Conservation (phyloP, 92 coral and sea anemone species). For the Zoanthus sansibaricus region DNA sequence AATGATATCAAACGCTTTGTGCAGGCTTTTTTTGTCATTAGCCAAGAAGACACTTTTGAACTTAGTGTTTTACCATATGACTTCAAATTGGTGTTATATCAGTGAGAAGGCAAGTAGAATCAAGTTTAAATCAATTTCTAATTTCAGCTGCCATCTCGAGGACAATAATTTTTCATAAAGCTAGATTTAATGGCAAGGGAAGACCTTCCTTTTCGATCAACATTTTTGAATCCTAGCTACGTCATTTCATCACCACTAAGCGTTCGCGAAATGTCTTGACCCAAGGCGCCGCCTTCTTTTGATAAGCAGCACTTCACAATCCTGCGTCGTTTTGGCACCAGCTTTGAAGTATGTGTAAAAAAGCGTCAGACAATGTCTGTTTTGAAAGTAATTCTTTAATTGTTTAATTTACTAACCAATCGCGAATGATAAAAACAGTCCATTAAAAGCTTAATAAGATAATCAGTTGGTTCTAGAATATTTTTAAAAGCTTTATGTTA, state of each 20-base stretch:
- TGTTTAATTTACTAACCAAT: too few species aligned
- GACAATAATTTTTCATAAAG: not conserved
- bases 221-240: not conserved
- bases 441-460: too few species aligned
- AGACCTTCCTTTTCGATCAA: not conserved
- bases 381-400: too few species aligned
- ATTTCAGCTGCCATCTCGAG: not conserved
- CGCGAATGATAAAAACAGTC: too few species aligned
- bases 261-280: constrained; percentile 11
- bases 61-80: too few species aligned
- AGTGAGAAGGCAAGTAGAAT: too few species aligned
- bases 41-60: too few species aligned
- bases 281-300: not conserved
- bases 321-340: constrained; percentile 27
- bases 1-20: too few species aligned
- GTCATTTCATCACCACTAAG: constrained; percentile 20
- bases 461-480: too few species aligned
- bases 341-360: not conserved
- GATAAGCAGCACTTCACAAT: constrained; percentile 10
- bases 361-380: not conserved
- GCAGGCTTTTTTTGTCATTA: too few species aligned
- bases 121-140: not conserved
- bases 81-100: too few species aligned
- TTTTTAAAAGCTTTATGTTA: too few species aligned
- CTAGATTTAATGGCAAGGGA: not conserved